Base-by-base conservation (phyloP, 1,140 invertebrate genomes). In the Calephelis virginiensis region DNA sequence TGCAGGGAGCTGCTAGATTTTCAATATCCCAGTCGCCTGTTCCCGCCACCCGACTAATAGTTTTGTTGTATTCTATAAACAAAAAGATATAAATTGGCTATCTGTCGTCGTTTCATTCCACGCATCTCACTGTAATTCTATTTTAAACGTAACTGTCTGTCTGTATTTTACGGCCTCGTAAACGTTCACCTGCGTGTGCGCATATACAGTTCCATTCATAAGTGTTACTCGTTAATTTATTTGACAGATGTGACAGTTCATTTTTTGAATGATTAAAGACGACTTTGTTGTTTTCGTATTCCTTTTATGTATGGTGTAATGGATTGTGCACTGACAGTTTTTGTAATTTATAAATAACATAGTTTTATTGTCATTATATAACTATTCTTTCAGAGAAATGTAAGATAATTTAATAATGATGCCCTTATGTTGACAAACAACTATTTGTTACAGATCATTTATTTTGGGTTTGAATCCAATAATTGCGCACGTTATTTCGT, bases 121-220 rank as follows among this genome's bases (percentile, higher is more conserved):
- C 14, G 69, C 69, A 69, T 67, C 68, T 78, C 70, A 47, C 67
- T 53, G 62, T 63, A 66, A 69, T 73, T 72, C 81, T 82, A 81
- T 82, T 84, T 83, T 71, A 74, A 75, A 66, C 66, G 69, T 70
- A 66, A 66, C 59, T 63, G 74, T 72, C 64, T 66, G 68, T 62
- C 68, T 53, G 69, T 73, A 64, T 64, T 84, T 82, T 81, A 85
- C 77, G 72, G 76, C 47, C 65, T 76, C 76, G 73, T 81, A 77
- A 82, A 80, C 40, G 72, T 71, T 82, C 80, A 82, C 80, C 80
- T 83, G 81, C 73, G 73, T 56, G 49, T 17, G 77, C 74, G 70
- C 69, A 68, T 17, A 68, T 75, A 78, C 73, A 64, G 60, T 63
- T 68, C 46, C 10, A 37, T 8, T 40, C 65, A 70, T 13, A 75